These are phyloP conservation scores for Dendropsophus ebraccatus DNA, from an alignment of 2,113 vertebrate genomes.

Conservation along the genomic window DNA sequence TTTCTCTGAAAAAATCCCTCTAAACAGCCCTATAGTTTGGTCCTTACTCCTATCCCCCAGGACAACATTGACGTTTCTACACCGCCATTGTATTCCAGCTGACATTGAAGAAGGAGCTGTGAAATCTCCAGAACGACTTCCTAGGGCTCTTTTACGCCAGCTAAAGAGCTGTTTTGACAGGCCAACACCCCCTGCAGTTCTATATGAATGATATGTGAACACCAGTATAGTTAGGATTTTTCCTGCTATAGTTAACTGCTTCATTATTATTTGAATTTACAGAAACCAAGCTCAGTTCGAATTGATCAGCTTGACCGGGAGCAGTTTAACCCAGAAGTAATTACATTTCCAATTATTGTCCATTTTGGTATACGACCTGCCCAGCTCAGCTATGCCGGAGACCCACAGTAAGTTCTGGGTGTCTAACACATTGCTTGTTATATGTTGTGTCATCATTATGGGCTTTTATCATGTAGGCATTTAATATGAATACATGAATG, in stretches of 20 bases:
- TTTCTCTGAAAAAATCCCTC: not conserved
- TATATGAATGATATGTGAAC: not conserved
- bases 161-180: not conserved
- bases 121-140: not conserved
- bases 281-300: slow-evolving; percentile 99
- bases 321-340: slow-evolving; percentile 97
- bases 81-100: not conserved
- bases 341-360: slow-evolving; percentile 98
- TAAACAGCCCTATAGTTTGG: not conserved
- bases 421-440: not conserved
- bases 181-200: not conserved
- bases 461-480: not conserved
- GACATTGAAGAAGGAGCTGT: slow-evolving; percentile 26
- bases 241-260: not conserved
- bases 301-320: slow-evolving; percentile 98
- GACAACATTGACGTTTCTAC: not conserved
- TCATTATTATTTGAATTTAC: slow-evolving; percentile 61
- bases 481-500: not conserved
- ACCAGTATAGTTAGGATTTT: not conserved
- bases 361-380: slow-evolving; percentile 97
- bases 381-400: slow-evolving; percentile 98
- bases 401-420: slow-evolving; percentile 92
- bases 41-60: not conserved
- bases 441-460: not conserved
- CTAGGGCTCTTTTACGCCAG: not conserved